Base-by-base conservation (phyloP, 1,140 invertebrate genomes). In the Hetaerina americana region DNA sequence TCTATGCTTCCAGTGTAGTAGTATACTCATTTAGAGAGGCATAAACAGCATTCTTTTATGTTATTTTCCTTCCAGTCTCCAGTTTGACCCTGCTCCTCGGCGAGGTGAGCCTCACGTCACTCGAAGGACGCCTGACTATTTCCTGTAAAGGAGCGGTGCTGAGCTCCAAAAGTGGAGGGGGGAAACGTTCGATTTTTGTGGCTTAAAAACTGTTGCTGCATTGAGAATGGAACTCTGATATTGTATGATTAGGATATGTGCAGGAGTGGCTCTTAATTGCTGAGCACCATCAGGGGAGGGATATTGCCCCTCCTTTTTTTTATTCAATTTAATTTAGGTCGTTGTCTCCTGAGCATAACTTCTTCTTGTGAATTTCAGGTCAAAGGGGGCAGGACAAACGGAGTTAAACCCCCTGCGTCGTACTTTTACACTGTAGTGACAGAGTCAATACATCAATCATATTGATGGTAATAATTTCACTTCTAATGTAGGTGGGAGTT, bases 21-120 rank as follows among this genome's bases (percentile, higher is more conserved):
- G 31, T 8, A 8, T 40, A 40, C 31, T 40, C 15, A 40, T 40
- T 40, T 5, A 8, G 31, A 40, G 15, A 8, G 5, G 31, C 6
- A 40, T 8, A 8, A 8, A 40, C 31, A 8, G 31, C 18, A 40
- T 40, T 40, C 6, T 40, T 40, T 6, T 6, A 40, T 40, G 31
- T 40, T 57, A 57, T 57, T 78, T 78, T 78, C 78, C 73, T 82
- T 85, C 24, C 85, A 97, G 95, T 90, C 92, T 99, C 82, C 97
- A 99, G 86, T 99, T 99, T 87, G 97, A 99, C 85, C 97, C 97
- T 79, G 97, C 97, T 80, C 97, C 97, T 76, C 88, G 98, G 81
- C 92, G 97, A 83, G 97, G 97, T 73, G 98, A 99, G 83, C 97
- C 98, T 76, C 97, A 99, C 82, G 97, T 99, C 75, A 99, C 98